Evolutionary conservation across 2,888 invertebrate genomes (phyloP), one percentile per base, ranked within the genome.

Genomic region (Euproctis similis): DNA sequence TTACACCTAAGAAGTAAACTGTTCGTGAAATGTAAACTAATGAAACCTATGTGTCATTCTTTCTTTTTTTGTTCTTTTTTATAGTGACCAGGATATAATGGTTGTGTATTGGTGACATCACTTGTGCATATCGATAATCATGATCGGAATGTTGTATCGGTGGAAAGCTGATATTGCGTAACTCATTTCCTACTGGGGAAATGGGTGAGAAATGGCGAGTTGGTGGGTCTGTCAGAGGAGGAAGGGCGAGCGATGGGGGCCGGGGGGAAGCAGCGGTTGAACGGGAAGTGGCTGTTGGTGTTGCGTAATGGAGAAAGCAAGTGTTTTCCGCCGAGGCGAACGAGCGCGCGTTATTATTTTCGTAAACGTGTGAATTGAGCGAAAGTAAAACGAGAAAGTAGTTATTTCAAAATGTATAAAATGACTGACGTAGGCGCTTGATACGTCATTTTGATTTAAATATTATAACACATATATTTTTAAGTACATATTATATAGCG

Each of bases 361-460:
- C 72, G 80, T 80, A 67, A 76, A 78, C 73, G 78, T 81, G 82
- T 75, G 77, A 78, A 80, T 76, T 75, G 65, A 80, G 75, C 78
- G 80, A 80, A 82, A 82, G 80, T 72, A 61, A n/a, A 69, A 63
- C 60, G 66, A 70, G 78, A 78, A 76, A 74, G 76, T 65, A 31
- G 40, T 41, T 24, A 51, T 36, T 47, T 42, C 19, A 38, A 45
- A 51, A 39, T 28, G 28, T 31, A 6, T 14, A 14, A 14, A 4
- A n/a, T n/a, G n/a, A n/a, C n/a, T n/a, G n/a, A n/a, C n/a, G n/a
- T n/a, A n/a, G n/a, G n/a, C n/a, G n/a, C n/a, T n/a, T n/a, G n/a
- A n/a, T n/a, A n/a, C n/a, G n/a, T n/a, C n/a, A n/a, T n/a, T n/a
- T n/a, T n/a, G n/a, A n/a, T n/a, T n/a, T n/a, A n/a, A n/a, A n/a